These are phyloP conservation scores for Albula glossodonta DNA, from an alignment of 2,113 vertebrate species.

Conservation along the genomic window DNA sequence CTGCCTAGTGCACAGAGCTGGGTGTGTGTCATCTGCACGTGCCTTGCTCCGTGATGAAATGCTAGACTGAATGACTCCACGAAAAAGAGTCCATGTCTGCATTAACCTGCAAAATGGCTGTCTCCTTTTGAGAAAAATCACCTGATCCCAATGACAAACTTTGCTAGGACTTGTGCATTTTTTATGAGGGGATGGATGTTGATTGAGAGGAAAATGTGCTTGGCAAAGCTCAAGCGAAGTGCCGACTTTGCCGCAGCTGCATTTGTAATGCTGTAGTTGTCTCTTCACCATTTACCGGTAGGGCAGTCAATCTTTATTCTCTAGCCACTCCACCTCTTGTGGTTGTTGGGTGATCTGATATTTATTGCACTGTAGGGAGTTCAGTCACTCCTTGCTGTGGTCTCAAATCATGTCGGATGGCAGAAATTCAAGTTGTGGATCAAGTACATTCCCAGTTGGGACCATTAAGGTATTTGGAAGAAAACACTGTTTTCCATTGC, in stretches of 20 bases:
- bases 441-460: not conserved
- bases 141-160: not conserved
- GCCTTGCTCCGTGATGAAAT: slow-evolving; percentile 48
- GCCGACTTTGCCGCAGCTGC: not conserved
- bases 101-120: slow-evolving; percentile 13
- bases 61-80: slow-evolving; percentile 41
- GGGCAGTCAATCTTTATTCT: slow-evolving; percentile 10
- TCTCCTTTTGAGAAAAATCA: not conserved
- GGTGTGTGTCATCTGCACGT: slow-evolving; percentile 54
- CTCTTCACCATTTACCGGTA: slow-evolving; percentile 3
- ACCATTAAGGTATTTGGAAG: slow-evolving; percentile 5
- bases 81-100: not conserved
- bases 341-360: slow-evolving; percentile 10
- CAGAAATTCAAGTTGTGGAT: not conserved
- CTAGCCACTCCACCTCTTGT: not conserved
- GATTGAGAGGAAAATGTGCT: not conserved
- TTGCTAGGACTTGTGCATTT: not conserved
- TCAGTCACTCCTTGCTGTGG: not conserved
- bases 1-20: slow-evolving; percentile 58
- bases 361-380: slow-evolving; percentile 8
- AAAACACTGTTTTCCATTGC: slow-evolving; percentile 13
- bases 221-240: not conserved
- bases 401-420: slow-evolving; percentile 5
- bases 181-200: not conserved
- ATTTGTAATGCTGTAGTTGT: not conserved